Conservation (phyloP, 2,888 invertebrate genomes). For the Cantharis nigra region DNA sequence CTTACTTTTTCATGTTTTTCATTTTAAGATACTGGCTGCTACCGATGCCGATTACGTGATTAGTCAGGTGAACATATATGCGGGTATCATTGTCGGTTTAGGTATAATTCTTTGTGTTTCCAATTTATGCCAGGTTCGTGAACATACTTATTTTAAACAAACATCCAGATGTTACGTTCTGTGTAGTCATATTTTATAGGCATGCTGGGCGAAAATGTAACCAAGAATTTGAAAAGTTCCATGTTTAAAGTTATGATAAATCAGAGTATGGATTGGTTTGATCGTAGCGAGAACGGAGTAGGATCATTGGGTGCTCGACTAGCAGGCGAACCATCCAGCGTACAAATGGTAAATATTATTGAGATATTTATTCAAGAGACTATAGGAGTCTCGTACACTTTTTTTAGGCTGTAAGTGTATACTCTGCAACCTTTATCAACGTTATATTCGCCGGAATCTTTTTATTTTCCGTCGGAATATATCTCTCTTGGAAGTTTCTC, state of each 20-base stretch:
- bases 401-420: not conserved
- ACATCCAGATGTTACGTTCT: not conserved
- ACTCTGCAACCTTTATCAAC: not conserved
- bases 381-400: too few species aligned
- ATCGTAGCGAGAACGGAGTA: constrained; percentile 71
- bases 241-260: constrained; percentile 70
- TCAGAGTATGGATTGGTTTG: constrained; percentile 78
- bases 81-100: too few species aligned
- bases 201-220: constrained; percentile 78
- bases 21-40: too few species aligned
- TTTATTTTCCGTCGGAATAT: not conserved
- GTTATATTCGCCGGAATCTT: too few species aligned
- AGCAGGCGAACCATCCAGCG: constrained; percentile 76
- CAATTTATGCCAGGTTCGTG: too few species aligned
- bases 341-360: constrained; percentile 70
- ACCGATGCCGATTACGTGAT: too few species aligned
- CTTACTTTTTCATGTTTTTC: too few species aligned
- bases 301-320: constrained; percentile 76
- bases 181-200: constrained; percentile 58
- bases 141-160: too few species aligned
- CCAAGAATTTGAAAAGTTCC: constrained; percentile 69
- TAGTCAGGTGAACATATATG: too few species aligned
- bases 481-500: not conserved
- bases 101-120: too few species aligned
- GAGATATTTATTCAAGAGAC: too few species aligned